A percentile compares a stretch with the other conserved stretches of the same genome.
Evolutionary conservation across 2,113 vertebrate genomes (phyloP).

Genomic region (Perognathus longimembris): DNA sequence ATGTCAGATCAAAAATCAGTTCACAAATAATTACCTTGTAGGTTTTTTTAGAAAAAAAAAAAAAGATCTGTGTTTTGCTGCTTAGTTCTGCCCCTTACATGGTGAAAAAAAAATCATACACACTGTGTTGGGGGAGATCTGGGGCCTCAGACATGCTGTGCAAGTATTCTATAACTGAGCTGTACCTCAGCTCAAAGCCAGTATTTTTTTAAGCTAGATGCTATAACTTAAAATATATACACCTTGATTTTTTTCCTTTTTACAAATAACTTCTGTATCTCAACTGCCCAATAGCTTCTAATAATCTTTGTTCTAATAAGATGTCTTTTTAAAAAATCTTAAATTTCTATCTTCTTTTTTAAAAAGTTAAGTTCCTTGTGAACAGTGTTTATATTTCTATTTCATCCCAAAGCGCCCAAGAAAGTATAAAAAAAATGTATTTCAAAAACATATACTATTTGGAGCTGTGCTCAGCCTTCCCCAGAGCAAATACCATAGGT

Average conservation of each 20-base stretch:
- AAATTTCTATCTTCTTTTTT: constrained; percentile 19
- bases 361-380: not conserved
- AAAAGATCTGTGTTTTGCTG: not conserved
- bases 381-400: not conserved
- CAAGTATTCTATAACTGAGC: no score
- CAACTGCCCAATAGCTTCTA: constrained; percentile 18
- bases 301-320: not conserved
- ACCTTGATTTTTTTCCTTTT: not conserved
- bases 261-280: constrained; percentile 15
- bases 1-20: constrained; percentile 32
- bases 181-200: not conserved
- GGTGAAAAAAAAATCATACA: not conserved
- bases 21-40: not conserved
- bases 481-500: not conserved
- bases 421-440: not conserved
- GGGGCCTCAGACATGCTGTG: not conserved
- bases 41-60: constrained; percentile 33
- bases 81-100: not conserved
- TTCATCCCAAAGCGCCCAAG: not conserved
- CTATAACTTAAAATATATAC: not conserved
- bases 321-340: not conserved
- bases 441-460: constrained; percentile 11
- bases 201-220: not conserved
- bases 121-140: no score
- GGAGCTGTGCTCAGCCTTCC: not conserved